Percentiles rank a stretch among this genome's conserved stretches.
These are phyloP conservation scores for Troides oblongomaculatus DNA, from an alignment of 2,888 invertebrate genomes.

Conservation along the genomic window DNA sequence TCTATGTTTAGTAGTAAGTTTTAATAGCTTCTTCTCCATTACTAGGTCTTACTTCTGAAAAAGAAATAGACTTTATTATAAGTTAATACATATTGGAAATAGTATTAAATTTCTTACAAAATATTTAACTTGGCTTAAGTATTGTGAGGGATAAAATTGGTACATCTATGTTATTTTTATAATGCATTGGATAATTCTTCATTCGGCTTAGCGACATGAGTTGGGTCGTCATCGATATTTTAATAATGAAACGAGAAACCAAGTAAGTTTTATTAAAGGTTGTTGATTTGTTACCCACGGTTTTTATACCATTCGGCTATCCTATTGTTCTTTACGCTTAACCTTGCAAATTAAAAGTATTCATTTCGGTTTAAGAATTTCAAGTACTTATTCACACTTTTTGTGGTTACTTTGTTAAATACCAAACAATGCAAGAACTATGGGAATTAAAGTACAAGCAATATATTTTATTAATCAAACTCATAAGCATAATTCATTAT, in stretches of 20 bases:
- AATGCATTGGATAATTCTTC: too few species aligned
- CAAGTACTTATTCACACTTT: background rate
- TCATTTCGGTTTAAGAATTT: background rate
- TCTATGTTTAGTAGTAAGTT: constrained; percentile 30
- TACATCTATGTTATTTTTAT: too few species aligned
- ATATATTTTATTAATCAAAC: too few species aligned
- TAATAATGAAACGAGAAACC: background rate
- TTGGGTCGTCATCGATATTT: background rate
- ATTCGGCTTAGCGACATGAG: too few species aligned
- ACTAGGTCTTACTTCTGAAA: constrained; percentile 44
- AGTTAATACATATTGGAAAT: background rate
- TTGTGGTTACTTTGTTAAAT: background rate
- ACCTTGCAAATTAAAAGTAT: background rate
- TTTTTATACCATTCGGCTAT: background rate
- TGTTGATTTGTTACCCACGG: background rate
- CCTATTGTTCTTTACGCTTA: background rate
- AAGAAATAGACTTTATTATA: constrained; percentile 3
- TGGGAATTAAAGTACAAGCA: too few species aligned
- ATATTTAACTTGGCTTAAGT: background rate
- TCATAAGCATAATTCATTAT: too few species aligned
- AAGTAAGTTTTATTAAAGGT: background rate
- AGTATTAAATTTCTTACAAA: background rate
- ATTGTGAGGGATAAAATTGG: too few species aligned
- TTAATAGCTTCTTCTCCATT: constrained; percentile 42
- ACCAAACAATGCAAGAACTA: background rate